A percentile compares a stretch with the other conserved stretches of the same genome.
Conservation (phyloP, 1,140 invertebrate genomes). For the Harlomillsia oculata region DNA sequence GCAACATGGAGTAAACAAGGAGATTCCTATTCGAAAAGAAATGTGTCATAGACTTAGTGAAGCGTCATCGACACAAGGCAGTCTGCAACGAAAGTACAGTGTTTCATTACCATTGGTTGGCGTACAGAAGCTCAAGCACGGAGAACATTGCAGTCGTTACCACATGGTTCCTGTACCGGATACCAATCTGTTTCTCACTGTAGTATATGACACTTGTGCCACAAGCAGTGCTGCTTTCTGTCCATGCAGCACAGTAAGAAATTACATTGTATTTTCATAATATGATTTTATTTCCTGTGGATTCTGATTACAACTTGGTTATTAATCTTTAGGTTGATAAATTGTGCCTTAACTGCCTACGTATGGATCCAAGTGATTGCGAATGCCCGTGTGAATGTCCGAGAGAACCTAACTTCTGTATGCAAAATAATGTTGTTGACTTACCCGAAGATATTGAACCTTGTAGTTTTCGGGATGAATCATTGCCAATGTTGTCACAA, state of each 20-base stretch:
- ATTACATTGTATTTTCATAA: neutral
- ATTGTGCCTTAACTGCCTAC: constrained; percentile 79
- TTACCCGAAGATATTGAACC: constrained; percentile 17
- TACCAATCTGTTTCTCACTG: constrained; percentile 77
- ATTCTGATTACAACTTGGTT: neutral
- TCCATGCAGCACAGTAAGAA: constrained; percentile 74
- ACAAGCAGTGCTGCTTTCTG: constrained; percentile 72
- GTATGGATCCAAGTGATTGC: constrained; percentile 88
- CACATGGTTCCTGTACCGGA: constrained; percentile 66
- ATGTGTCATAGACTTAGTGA: constrained; percentile 61
- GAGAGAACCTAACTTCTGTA: constrained; percentile 56
- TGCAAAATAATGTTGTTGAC: constrained; percentile 31
- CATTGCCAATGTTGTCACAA: constrained; percentile 16
- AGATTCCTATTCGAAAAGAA: constrained; percentile 65
- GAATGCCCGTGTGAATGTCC: constrained; percentile 92
- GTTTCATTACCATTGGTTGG: constrained; percentile 66
- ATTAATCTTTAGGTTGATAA: constrained; percentile 55
- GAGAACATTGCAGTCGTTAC: constrained; percentile 83
- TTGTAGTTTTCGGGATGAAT: constrained; percentile 23
- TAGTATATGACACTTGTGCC: constrained; percentile 77
- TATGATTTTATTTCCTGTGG: neutral
- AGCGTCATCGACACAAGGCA: constrained; percentile 49
- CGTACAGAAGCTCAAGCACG: constrained; percentile 68
- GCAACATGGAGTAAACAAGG: constrained; percentile 53
- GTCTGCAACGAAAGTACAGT: constrained; percentile 65